These are phyloP conservation scores for Carcinoscorpius rotundicauda DNA, from an alignment of 1,140 invertebrate species.

Conservation along the genomic window DNA sequence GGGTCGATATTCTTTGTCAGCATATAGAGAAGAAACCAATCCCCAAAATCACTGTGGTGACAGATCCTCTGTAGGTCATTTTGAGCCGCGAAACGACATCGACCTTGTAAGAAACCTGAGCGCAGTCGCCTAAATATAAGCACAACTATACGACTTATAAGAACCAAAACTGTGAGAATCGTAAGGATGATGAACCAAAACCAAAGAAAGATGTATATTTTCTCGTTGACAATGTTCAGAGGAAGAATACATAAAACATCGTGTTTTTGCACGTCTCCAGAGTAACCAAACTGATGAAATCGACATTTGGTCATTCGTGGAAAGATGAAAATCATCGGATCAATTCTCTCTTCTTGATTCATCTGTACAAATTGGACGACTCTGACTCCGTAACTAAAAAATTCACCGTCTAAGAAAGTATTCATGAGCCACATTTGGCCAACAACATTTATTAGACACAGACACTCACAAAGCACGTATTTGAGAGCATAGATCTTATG, in stretches of 20 bases:
- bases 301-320: conserved; percentile 80
- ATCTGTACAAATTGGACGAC: conserved; percentile 82
- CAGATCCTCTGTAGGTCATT: too few species aligned
- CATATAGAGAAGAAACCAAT: too few species aligned
- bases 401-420: conserved; percentile 88
- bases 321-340: conserved; percentile 85
- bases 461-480: conserved; percentile 67
- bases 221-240: conserved; percentile 77
- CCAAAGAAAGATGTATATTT: conserved; percentile 82
- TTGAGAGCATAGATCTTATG: conserved; percentile 68
- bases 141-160: too few species aligned
- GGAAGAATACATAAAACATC: conserved; percentile 76
- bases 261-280: conserved; percentile 64
- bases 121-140: too few species aligned
- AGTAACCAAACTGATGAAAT: conserved; percentile 72
- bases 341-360: conserved; percentile 64
- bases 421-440: conserved; percentile 62
- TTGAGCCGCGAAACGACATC: too few species aligned
- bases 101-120: too few species aligned
- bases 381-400: conserved; percentile 86
- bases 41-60: too few species aligned
- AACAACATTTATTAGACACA: conserved; percentile 33
- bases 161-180: too few species aligned
- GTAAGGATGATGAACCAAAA: conserved; percentile 71
- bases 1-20: too few species aligned